A percentile compares a stretch with the other conserved stretches of the same genome.
phyloP scores from a whole-genome alignment of 1,140 invertebrate genomes.

The Dolichoris vasculosae region DNA sequence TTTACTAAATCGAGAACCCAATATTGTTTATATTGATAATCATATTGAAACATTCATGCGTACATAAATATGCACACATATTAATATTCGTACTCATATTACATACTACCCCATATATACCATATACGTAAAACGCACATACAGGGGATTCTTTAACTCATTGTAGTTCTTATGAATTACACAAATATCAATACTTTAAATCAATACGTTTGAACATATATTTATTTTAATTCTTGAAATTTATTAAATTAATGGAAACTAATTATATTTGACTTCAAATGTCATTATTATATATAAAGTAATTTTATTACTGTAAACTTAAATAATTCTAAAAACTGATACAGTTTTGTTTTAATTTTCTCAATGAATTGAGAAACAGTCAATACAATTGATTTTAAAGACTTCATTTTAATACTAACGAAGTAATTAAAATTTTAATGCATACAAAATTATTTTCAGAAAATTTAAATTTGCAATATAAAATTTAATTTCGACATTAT shows the following conservation, averaged over 20 bases:
- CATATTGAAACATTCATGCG: too few species aligned
- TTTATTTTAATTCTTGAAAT: neutral
- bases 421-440: too few species aligned
- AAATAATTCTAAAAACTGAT: conserved; percentile 17
- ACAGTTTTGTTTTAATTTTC: conserved; percentile 11
- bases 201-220: neutral
- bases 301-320: neutral
- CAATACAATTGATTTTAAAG: neutral
- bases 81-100: too few species aligned
- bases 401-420: neutral
- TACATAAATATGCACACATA: too few species aligned
- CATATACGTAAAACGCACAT: too few species aligned
- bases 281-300: neutral
- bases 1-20: too few species aligned
- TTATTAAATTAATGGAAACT: neutral
- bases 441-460: too few species aligned
- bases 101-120: too few species aligned
- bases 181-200: neutral
- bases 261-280: neutral
- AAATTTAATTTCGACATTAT: too few species aligned
- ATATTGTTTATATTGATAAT: too few species aligned
- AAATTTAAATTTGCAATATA: too few species aligned
- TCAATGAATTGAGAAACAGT: neutral
- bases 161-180: neutral
- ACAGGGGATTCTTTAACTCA: neutral